Conservation (phyloP, 2,113 vertebrate species). For the Pelodiscus sinensis region DNA sequence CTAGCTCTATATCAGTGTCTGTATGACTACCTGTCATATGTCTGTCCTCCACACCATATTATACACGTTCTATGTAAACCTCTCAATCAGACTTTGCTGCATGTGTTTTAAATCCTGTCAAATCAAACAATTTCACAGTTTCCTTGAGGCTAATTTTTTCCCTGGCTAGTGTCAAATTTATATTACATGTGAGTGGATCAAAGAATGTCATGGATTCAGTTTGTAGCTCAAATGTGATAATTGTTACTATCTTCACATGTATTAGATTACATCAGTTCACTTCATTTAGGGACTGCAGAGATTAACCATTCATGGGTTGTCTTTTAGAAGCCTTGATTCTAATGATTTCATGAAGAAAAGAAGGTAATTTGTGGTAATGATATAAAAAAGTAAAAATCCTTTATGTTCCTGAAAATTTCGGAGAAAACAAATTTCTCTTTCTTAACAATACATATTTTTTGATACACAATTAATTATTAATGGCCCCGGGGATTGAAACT, state of each 20-base stretch:
- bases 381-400: neutral
- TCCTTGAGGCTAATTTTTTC: conserved; percentile 39
- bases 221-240: conserved; percentile 50
- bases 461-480: neutral
- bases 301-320: conserved; percentile 12
- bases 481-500: neutral
- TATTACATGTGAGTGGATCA: conserved; percentile 33
- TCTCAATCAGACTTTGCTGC: neutral
- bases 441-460: neutral
- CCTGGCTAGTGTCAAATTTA: conserved; percentile 43
- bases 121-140: conserved; percentile 49
- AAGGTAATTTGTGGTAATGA: neutral
- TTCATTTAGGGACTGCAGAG: conserved; percentile 7
- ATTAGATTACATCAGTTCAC: conserved; percentile 18
- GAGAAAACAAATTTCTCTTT: neutral
- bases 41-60: neutral
- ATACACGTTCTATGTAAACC: neutral
- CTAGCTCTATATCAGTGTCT: neutral
- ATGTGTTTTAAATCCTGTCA: conserved; percentile 35
- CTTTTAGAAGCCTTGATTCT: neutral
- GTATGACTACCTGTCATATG: neutral
- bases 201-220: conserved; percentile 17
- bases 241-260: conserved; percentile 6
- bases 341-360: neutral
- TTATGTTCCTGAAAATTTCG: conserved; percentile 17